Base-by-base conservation (phyloP, 1,140 invertebrate genomes). In the Heliothis subflexa region DNA sequence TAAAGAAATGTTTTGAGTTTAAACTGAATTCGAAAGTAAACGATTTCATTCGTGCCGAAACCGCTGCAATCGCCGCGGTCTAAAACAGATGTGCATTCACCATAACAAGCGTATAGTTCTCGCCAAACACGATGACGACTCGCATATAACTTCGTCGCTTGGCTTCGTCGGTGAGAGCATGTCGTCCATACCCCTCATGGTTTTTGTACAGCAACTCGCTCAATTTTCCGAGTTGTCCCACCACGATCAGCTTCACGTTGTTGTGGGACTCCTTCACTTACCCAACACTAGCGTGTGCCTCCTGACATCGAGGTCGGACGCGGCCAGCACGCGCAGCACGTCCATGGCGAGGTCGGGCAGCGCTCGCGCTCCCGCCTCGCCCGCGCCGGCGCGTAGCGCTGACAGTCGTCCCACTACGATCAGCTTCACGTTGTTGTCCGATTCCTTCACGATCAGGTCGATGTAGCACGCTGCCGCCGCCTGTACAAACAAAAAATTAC, bases 361-460 rank as follows among this genome's bases (percentile, higher is more conserved):
- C 0, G 99, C 98, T 90, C 98, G 96, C 91, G 99, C 98, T 86
- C 98, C 98, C 72, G 96, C 96, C 89, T 98, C 98, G 61, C 97
- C 96, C 25, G 98, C 97, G 88, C 97, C 96, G 59, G 98, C 98
- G 84, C 97, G 97, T 87, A 99, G 96, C 2, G 97, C 97, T 85
- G 99, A 97, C 70, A 99, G 95, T 62, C 99, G 97, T 91, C 99
- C 99, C 78, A 99, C 95, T 2, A 99, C 99, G 86, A 99, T 99
- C 61, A 99, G 95, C 95, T 99, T 99, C 0, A 99, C 99, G 96
- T 99, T 99, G 94, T 99, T 99, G 92, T 99, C 99, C 94, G 98
- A 99, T 94, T 99, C 99, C 95, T 99, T 99, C 4, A 99, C 97
- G 80, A 99, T 99, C 79, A 99, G 95, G 89, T 99, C 99, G 88